Evolutionary conservation across 1,140 invertebrate genomes (phyloP).

Genomic region (Ceratosolen fusciceps): DNA sequence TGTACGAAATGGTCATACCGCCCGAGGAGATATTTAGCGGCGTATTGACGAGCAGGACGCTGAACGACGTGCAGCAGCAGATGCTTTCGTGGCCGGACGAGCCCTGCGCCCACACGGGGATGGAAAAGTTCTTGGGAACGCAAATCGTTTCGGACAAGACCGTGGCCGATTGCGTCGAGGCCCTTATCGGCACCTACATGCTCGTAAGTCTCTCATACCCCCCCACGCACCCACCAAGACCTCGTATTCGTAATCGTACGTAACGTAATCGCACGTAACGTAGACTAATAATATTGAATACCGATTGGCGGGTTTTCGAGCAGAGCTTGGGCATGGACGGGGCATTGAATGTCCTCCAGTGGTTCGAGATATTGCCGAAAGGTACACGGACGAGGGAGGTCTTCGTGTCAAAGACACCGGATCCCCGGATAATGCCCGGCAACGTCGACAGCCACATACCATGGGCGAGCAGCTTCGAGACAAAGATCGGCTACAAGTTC

Average conservation of each 20-base stretch:
- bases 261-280: too few relatives aligned
- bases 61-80: conserved; percentile 50
- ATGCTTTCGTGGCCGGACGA: conserved; percentile 57
- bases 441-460: conserved; percentile 70
- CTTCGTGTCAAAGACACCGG: conserved; percentile 43
- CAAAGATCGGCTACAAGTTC: conserved; percentile 79
- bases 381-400: conserved; percentile 62
- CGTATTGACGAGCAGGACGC: conserved; percentile 55
- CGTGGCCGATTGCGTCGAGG: conserved; percentile 87
- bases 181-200: conserved; percentile 85
- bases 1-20: conserved; percentile 69
- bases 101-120: conserved; percentile 56
- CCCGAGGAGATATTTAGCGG: conserved; percentile 66
- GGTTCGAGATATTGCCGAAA: conserved; percentile 78
- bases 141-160: conserved; percentile 76
- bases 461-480: conserved; percentile 73
- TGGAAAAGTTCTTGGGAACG: conserved; percentile 68
- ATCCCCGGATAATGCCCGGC: conserved; percentile 58
- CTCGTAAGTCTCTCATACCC: conserved; percentile 71
- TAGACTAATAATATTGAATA: too few relatives aligned
- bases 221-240: too few relatives aligned
- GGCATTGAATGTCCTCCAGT: conserved; percentile 79
- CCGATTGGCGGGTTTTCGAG: conserved; percentile 14
- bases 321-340: conserved; percentile 73
- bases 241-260: too few relatives aligned